Evolutionary conservation across 2,113 vertebrate genomes (phyloP), one percentile per base, ranked within the genome.

Genomic region (Rostratula benghalensis): DNA sequence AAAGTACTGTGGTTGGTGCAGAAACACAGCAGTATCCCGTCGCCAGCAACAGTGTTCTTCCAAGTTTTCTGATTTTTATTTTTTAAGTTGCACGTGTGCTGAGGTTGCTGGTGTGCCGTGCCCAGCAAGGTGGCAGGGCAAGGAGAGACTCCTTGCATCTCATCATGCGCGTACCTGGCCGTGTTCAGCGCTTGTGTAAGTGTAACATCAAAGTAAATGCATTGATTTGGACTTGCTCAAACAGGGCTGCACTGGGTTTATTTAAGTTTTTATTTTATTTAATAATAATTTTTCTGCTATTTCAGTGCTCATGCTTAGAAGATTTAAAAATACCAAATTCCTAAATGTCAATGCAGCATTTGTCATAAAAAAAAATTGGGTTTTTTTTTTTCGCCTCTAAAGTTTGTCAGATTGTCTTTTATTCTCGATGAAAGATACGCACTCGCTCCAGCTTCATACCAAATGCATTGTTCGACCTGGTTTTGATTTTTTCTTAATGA

Each of bases 351-450:
- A 30, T 88, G 45, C 5, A 9, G 35, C 25, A 28, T 65, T 39
- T 45, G 28, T 69, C 11, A 18, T 61, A 9, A 71, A 77, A 70
- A 64, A 16, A 43, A 4, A 22, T 61, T 16, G 11, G 13, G 35
- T 65, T 41, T 48, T 48, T 65, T 41, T 48, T 48, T 87, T 57
- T 37, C 0, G 16, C 57, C 2, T 67, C 20, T 65, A 2, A 37
- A 59, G 7, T n/a, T 22, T 2, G 2, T 54, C 35, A 23, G 21
- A 7, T 67, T 65, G 23, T 71, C 22, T 53, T 57, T 46, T 64
- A 25, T 50, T 63, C 33, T 64, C 0, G 0, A 6, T 45, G 2
- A 30, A 65, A 74, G 78, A 10, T 48, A 33, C 4, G 15, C 31
- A 3, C 11, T 77, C 10, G 7, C 18, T 81, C 7, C 17, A 54